Base-by-base conservation (phyloP, 2,797 vertebrate species). In the Myiothlypis coronata region DNA sequence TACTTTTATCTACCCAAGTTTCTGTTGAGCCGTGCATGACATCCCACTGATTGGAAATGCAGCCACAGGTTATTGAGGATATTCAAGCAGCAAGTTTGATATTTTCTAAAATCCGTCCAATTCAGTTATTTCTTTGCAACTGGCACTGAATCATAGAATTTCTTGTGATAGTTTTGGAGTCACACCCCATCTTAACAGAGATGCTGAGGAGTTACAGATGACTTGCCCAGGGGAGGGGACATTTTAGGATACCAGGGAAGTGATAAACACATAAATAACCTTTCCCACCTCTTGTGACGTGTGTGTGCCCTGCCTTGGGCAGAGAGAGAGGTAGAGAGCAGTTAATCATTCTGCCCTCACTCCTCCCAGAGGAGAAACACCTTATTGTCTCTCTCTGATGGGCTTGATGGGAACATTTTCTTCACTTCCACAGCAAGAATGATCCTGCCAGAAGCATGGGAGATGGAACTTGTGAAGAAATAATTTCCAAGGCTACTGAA, bases 181-280 rank as follows among this genome's bases (percentile, higher is more conserved):
- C 53, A 59, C 43, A 47, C 1, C 4, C 34, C 1, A 2, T 39
- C n/a, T 56, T 52, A 44, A 35, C 26, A 55, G 34, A 69, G 52
- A 46, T 1, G 6, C 39, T 49, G 39, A 88, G 64, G 53, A 21
- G 64, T 44, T 75, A 84, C 16, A 79, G 53, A 82, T 59, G 80
- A 88, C 46, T 93, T 1, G 7, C 44, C 55, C 52, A 43, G 39
- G 69, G 55, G 47, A 59, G 21, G 17, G 60, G 55, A 87, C 24
- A 43, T 34, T 90, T 88, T 76, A 79, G 83, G 70, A 91, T 34
- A 70, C 6, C 10, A 34, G 7, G 10, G 14, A 56, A 91, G 46
- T 32, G 55, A 52, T 71, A 91, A 93, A 91, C 87, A 89, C 72
- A 89, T 80, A 92, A 96, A 94, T 84, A 94, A 84, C 55, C 49